Evolutionary conservation across 2,113 vertebrate genomes (phyloP), one percentile per base, ranked within the genome.

Genomic region (Buteo buteo): DNA sequence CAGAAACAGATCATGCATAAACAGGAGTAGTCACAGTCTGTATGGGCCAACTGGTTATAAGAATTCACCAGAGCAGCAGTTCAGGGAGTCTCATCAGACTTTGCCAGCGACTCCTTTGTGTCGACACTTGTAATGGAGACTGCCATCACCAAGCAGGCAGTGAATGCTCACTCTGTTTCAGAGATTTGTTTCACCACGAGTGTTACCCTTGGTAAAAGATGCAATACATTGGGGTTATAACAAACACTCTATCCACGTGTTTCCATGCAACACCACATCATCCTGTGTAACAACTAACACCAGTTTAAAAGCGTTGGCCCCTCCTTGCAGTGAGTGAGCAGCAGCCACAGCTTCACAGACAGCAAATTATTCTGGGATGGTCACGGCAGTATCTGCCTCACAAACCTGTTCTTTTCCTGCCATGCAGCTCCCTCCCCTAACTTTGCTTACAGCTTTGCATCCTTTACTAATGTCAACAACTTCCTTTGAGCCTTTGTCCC

Each of bases 101-200:
- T 17, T 52, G 9, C 26, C 32, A 62, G 50, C 34, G 49, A 31
- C 8, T 21, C 7, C n/a, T 85, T 78, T 3, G 0, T 28, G 34
- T 54, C 1, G 2, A 25, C 1, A 21, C 0, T 22, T 71, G 0
- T 20, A 29, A 25, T 9, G 8, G 8, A 74, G 11, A 52, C 34
- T 44, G 44, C 11, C 34, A 29, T 34, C 45, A 69, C 25, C 29
- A 87, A 15, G 4, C 59, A 66, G 29, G 16, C 28, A n/a, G 24
- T 16, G 54, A 65, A 85, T 47, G 32, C 70, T 8, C 36, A 26
- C 3, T 0, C 13, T 54, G 2, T 28, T 84, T 81, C 64, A 77
- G 64, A 70, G 28, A 57, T 54, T 21, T 71, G 34, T 86, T 76
- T 76, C 40, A 62, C 36, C 22, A 42, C 12, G 47, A 79, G 11